Base-by-base conservation (phyloP, 2,797 vertebrate genomes). In the Eospalax fontanierii region DNA sequence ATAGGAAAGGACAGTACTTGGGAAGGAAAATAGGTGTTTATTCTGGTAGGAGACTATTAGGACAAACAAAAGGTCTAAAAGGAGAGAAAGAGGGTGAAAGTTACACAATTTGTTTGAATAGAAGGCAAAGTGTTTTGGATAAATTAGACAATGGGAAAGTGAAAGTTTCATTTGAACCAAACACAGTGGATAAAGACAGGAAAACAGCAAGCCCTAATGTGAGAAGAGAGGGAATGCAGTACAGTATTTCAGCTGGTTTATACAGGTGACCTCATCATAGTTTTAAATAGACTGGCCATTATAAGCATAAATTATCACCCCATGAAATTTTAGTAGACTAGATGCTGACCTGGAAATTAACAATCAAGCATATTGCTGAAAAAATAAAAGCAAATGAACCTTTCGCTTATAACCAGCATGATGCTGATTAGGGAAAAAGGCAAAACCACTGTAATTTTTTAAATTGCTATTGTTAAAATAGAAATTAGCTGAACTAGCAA, bases 251-350 rank as follows among this genome's bases (percentile, higher is more conserved):
- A 43, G 26, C 35, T 15, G 28, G 71, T 86, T 80, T 86, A 84
- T 43, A 80, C 43, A 80, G 80, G 65, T 96, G 89, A 94, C 89
- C 78, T 97, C 96, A 95, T 92, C 63, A 22, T 8, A 80, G 71
- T 84, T 89, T 95, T 91, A 97, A 97, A 94, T 75, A 97, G 92
- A 87, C 35, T 87, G 92, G 93, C 96, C 96, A 97, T 95, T 96
- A 93, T 89, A 97, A 95, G 95, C 92, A 96, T 89, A 97, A 95
- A 97, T 97, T 97, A 97, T 96, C 96, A 87, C 94, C 86, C 90
- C 73, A 89, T 79, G 97, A 93, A 95, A 95, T 57, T 93, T 63
- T 92, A 87, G 81, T 46, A 94, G 80, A 83, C n/a, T 89, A 30
- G 73, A 93, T 78, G 93, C 73, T 96, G 94, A 97, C 85, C 96